A percentile compares a stretch with the other conserved stretches of the same genome.
Evolutionary conservation across 92 coral and sea anemone genomes (phyloP).

Genomic region (Paramuricea clavata): DNA sequence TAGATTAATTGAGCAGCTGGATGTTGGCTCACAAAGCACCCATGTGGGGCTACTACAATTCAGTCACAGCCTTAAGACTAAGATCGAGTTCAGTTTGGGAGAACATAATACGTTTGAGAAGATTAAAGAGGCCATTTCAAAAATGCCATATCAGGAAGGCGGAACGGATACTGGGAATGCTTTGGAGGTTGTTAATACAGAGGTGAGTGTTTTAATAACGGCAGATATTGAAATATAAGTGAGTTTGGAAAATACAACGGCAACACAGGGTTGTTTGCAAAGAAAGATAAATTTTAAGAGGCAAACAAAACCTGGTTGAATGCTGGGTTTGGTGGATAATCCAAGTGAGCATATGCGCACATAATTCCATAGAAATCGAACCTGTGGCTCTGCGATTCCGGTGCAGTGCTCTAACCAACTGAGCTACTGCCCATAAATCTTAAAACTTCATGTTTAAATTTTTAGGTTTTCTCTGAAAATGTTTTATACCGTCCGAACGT

Average conservation of each 20-base stretch:
- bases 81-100: slow-evolving; percentile 34
- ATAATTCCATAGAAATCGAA: too few relatives aligned
- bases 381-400: too few relatives aligned
- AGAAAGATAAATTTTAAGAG: too few relatives aligned
- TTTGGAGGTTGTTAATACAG: slow-evolving; percentile 20
- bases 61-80: slow-evolving; percentile 36
- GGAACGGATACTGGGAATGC: slow-evolving; percentile 48
- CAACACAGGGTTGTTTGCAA: too few relatives aligned
- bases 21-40: slow-evolving; percentile 24
- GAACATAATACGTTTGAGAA: slow-evolving; percentile 1
- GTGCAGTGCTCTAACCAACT: too few relatives aligned
- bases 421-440: neutral
- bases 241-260: too few relatives aligned
- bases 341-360: too few relatives aligned
- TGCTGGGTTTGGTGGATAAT: too few relatives aligned
- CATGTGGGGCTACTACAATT: slow-evolving; percentile 46
- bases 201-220: neutral
- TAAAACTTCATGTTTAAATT: neutral
- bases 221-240: neutral
- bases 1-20: slow-evolving; percentile 1
- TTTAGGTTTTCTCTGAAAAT: slow-evolving; percentile 19
- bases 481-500: slow-evolving; percentile 41
- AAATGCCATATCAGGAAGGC: slow-evolving; percentile 37
- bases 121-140: slow-evolving; percentile 1
- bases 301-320: too few relatives aligned